Base-by-base conservation (phyloP, 2,888 invertebrate species). In the Rotaria sp. region DNA sequence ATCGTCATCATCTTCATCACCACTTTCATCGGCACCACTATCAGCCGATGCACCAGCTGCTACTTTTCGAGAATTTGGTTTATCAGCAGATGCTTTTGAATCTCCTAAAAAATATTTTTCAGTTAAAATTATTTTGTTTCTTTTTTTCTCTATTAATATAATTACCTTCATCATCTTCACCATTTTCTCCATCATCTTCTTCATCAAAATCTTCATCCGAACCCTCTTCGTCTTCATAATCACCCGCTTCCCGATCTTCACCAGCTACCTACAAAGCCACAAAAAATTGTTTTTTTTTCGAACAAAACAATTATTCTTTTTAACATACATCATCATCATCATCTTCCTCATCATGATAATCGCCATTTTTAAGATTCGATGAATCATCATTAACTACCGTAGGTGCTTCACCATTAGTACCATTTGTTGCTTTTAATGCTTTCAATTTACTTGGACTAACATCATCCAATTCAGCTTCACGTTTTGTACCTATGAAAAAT, bases 381-480 rank as follows among this genome's bases (percentile, higher is more conserved):
- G 67, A 67, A 38, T 67, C 67, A 35, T 67, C 67, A 30, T 67
- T 38, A 67, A 35, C 67, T 30, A 67, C 67, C 3, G 38, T 80
- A 26, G 80, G 41, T 80, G 26, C n/a, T 11, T 45, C 80, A n/a
- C 45, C 80, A 80, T 41, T 45, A 45, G 26, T 45, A 80, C 80
- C 80, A 80, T 80, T 80, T 41, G 80, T 45, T n/a, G 80, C 80
- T 80, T 80, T 80, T 15, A 80, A 80, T 26, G 45, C 41, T 80
- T 80, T 80, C 45, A 80, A 80, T 80, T 80, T 80, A 45, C 21
- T 80, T 80, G 80, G 80, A 80, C 80, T 80, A 7, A 67, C 35
- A 67, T 67, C 67, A 45, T 80, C 80, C 80, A 45, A 41, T 80
- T 80, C 80, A 45, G 45, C 80, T 80, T 80, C 80, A n/a, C 80